Evolutionary conservation across 2,888 invertebrate species (phyloP), one percentile per base, ranked within the genome.

Genomic region (Leptopilina syphax): DNA sequence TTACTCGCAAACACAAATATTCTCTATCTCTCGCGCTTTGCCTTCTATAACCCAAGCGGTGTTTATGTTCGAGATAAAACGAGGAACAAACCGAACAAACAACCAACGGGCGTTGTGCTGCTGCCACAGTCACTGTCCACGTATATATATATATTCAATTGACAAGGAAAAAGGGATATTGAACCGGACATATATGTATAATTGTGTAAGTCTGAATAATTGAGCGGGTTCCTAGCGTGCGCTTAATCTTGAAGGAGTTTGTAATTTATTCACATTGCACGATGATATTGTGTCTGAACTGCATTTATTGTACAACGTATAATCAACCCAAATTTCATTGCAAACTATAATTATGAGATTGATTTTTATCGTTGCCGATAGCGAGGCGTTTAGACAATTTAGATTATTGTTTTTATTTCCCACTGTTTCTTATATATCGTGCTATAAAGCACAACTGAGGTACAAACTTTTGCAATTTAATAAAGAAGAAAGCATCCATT

Each of bases 11-110:
- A 82, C 82, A 82, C 82, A 81, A 82, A 83, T 83, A 82, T 82
- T 78, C 80, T 81, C 80, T 70, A 78, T 82, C 82, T 80, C 82
- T 82, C 83, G 80, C 79, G 79, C 81, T 79, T 83, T 80, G 80
- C 84, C 85, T 86, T 85, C 84, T 86, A 87, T 89, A 86, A 87
- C 86, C 86, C 84, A 79, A 79, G 83, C 86, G 83, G 85, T 91
- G 88, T 91, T 90, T 90, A 91, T 90, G 88, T 88, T 90, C 85
- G 87, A 89, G 90, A 91, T 91, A 90, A 90, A 91, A 88, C 88
- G 86, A 85, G 89, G 87, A 90, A 90, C 89, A 90, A 91, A 91
- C 63, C 63, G 63, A 63, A 63, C 63, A 63, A 63, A 63, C 63
- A 63, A 63, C 63, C 89, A 90, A 86, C 84, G 82, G 83, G 79